phyloP scores from a whole-genome alignment of 2,888 invertebrate species.

The Drosophila lacicola region DNA sequence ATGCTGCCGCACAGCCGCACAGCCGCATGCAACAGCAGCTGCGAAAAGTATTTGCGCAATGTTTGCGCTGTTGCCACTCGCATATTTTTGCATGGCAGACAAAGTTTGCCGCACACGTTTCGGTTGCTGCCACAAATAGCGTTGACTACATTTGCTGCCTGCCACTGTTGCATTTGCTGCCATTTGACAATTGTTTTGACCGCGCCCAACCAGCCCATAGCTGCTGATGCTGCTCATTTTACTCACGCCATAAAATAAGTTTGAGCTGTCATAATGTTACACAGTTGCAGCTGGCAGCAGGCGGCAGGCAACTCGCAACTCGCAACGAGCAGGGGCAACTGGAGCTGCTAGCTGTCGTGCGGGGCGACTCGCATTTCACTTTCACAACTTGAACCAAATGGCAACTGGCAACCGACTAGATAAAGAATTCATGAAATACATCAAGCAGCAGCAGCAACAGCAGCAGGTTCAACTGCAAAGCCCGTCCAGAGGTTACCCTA shows the following conservation, averaged over 20 bases:
- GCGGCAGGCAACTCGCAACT: neutral
- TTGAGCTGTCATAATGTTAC: constrained; percentile 53
- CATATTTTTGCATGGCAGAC: constrained; percentile 34
- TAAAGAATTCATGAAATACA: constrained; percentile 74
- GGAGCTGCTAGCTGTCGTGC: constrained; percentile 21
- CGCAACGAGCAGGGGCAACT: constrained; percentile 2
- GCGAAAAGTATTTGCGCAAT: constrained; percentile 46
- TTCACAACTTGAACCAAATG: constrained; percentile 61
- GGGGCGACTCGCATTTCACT: constrained; percentile 65
- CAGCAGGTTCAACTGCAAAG: constrained; percentile 1
- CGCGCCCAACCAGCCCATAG: neutral
- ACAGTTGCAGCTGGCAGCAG: constrained; percentile 28
- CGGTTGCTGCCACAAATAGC: constrained; percentile 27
- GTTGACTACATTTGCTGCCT: constrained; percentile 23
- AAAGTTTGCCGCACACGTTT: constrained; percentile 33
- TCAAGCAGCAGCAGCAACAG: constrained; percentile 38
- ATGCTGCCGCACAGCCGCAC: constrained; percentile 21
- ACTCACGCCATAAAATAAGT: constrained; percentile 50
- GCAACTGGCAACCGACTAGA: constrained; percentile 52
- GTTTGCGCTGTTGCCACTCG: constrained; percentile 34
- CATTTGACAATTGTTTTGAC: constrained; percentile 39
- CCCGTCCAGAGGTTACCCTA: neutral
- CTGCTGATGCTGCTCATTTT: constrained; percentile 28
- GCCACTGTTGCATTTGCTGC: constrained; percentile 9
- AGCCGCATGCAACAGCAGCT: constrained; percentile 16